These are phyloP conservation scores for Ambastaia sidthimunki DNA, from an alignment of 2,797 vertebrate species.

Conservation along the genomic window DNA sequence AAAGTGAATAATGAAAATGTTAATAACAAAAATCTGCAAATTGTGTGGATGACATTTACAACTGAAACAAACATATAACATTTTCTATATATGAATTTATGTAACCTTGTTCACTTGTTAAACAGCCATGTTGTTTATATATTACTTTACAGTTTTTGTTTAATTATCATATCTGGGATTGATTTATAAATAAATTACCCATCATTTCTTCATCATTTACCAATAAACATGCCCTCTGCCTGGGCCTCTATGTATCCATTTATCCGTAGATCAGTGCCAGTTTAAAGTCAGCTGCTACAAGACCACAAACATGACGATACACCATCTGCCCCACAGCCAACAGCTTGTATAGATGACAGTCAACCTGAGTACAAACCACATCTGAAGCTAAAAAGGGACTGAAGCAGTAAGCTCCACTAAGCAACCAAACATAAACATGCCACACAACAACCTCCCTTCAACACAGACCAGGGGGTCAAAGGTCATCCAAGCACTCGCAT, in stretches of 20 bases:
- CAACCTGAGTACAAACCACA: conserved; percentile 37
- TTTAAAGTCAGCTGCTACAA: conserved; percentile 13
- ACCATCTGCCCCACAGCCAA: not conserved
- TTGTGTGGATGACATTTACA: too few relatives aligned
- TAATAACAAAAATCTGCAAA: too few relatives aligned
- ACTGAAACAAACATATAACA: too few relatives aligned
- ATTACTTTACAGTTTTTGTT: not conserved
- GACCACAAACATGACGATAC: conserved; percentile 10
- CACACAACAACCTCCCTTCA: conserved; percentile 17
- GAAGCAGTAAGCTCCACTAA: conserved; percentile 14
- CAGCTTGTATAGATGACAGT: conserved; percentile 41
- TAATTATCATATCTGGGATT: not conserved
- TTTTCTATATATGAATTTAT: too few relatives aligned
- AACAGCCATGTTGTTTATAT: not conserved
- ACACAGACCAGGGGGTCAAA: conserved; percentile 24
- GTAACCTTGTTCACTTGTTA: too few relatives aligned
- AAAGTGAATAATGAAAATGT: too few relatives aligned
- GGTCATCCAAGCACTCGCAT: conserved; percentile 17
- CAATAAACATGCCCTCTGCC: not conserved
- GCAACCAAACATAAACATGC: conserved; percentile 41
- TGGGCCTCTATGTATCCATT: not conserved
- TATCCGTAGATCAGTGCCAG: not conserved
- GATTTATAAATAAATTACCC: not conserved
- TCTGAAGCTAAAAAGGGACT: conserved; percentile 29
- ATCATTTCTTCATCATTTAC: not conserved